These are phyloP conservation scores for Bettongia penicillata DNA, from an alignment of 2,113 vertebrate species.

Conservation along the genomic window DNA sequence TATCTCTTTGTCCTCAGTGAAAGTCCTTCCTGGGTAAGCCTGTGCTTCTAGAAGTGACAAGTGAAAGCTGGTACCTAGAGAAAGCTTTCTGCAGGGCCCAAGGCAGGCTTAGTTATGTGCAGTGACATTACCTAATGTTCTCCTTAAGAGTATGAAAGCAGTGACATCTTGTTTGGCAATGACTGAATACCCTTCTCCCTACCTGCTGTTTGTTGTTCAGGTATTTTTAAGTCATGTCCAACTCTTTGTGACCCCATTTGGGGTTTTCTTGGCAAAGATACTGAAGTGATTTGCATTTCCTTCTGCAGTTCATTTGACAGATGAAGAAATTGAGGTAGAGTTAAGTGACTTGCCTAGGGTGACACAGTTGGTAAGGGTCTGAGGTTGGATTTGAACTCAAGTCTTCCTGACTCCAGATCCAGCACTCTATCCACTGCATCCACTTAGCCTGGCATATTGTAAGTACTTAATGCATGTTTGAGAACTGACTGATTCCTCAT, in stretches of 20 bases:
- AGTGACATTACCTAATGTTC: too few species aligned
- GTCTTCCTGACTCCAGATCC: too few species aligned
- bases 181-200: neutral
- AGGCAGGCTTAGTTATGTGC: too few species aligned
- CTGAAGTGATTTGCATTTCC: too few species aligned
- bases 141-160: neutral
- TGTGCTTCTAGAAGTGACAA: neutral
- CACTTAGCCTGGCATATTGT: neutral
- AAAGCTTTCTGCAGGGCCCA: neutral
- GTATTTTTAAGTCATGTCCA: neutral
- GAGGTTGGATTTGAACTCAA: too few species aligned
- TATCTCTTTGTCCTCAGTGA: neutral
- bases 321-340: too few species aligned
- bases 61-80: neutral
- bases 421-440: too few species aligned
- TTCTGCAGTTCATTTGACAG: too few species aligned
- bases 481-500: neutral
- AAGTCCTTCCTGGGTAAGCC: neutral
- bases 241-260: too few species aligned
- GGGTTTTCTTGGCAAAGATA: too few species aligned
- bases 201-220: neutral
- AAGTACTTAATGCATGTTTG: slow-evolving; percentile 14
- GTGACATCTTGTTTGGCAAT: neutral
- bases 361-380: too few species aligned
- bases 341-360: too few species aligned